Evolutionary conservation across 2,797 vertebrate genomes (phyloP).

Genomic region (Anolis apletophallus): DNA sequence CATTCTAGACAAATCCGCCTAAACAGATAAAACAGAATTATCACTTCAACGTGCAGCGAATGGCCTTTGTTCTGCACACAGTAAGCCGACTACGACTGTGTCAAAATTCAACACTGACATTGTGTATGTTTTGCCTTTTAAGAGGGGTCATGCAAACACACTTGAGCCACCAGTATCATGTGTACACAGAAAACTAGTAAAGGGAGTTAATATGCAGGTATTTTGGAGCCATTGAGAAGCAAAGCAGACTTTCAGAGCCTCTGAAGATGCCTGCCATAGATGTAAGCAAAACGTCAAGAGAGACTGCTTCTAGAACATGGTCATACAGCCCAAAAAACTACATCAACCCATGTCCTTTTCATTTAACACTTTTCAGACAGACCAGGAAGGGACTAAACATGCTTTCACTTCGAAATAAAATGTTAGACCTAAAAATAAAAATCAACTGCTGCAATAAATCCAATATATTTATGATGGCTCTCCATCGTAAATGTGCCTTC

Average conservation of each 20-base stretch:
- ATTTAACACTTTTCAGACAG: background rate
- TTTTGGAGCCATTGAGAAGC: background rate
- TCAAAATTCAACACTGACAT: constrained; percentile 27
- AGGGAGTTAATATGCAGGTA: background rate
- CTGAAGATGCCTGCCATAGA: no score
- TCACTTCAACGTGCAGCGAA: background rate
- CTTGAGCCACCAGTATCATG: background rate
- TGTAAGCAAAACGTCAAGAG: no score
- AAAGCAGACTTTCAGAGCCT: background rate
- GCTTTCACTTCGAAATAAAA: background rate
- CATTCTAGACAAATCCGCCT: background rate
- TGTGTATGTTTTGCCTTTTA: background rate
- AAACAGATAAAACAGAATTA: background rate
- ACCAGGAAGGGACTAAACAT: background rate
- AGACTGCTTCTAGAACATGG: no score
- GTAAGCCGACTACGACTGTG: constrained; percentile 36
- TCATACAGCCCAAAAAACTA: no score
- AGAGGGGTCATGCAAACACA: background rate
- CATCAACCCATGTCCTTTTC: no score
- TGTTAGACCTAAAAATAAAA: background rate
- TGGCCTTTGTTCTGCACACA: background rate
- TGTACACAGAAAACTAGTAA: background rate
- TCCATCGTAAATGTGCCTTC: no score
- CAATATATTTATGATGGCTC: no score
- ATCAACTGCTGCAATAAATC: no score